Base-by-base conservation (phyloP, 2,797 vertebrate species). In the Valencia hispanica region DNA sequence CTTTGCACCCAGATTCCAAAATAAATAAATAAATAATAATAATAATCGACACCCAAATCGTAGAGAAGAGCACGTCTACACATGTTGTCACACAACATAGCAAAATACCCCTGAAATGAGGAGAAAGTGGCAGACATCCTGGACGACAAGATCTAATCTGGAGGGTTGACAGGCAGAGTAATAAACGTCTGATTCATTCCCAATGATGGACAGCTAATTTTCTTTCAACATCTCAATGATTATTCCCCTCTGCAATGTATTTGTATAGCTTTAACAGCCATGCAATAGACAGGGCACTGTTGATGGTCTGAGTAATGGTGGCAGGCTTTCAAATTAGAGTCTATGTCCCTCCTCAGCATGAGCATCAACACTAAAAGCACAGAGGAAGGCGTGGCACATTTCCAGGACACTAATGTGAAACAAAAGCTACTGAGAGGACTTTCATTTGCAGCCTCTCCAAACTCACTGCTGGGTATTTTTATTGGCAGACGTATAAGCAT, bases 151-250 rank as follows among this genome's bases (percentile, higher is more conserved):
- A 79, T 80, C 32, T 77, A 81, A 87, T 86, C 80, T 70, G 17
- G 50, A 41, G 48, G 10, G 80, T 51, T 73, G 87, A 88, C 85
- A 87, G 84, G 75, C 85, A 70, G 72, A 79, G 82, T 77, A 76
- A 81, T 84, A 82, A 89, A 74, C 66, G 75, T 88, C 83, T 41
- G 3, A 79, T 74, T 79, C 75, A 86, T 76, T 90, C 73, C 79
- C 59, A 70, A 79, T 91, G 89, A 89, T 71, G 78, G 90, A 88
- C 74, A 36, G 85, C 75, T 91, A 84, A 87, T 88, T 88, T 86
- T 83, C 20, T 77, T 82, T 87, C 83, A 81, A 80, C 75, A 70
- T 90, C 39, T 83, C 84, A 85, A 88, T 84, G 73, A 82, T 87
- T 89, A 78, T 86, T 87, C 74, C 83, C 77, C 63, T 72, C 51